Evolutionary conservation across 2,888 invertebrate genomes (phyloP).

Genomic region (Drosophila imparisetae): DNA sequence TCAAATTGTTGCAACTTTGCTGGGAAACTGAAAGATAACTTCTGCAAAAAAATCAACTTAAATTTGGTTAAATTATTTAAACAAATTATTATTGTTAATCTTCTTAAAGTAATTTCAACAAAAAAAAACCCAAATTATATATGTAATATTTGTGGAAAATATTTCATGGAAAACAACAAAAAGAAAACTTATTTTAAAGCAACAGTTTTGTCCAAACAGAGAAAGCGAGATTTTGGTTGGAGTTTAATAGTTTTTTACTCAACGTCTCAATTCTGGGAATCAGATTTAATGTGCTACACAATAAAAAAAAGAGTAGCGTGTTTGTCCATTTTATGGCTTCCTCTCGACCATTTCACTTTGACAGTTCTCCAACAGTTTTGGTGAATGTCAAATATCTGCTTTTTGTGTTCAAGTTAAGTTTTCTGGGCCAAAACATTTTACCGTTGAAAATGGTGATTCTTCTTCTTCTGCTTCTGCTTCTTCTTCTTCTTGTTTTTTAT

Average conservation of each 20-base stretch:
- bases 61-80: neutral
- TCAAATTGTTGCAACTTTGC: too few species aligned
- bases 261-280: slow-evolving; percentile 5
- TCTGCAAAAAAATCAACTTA: neutral
- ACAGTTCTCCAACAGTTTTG: neutral
- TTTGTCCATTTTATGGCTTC: slow-evolving; percentile 4
- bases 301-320: neutral
- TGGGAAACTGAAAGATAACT: neutral
- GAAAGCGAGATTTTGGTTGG: neutral
- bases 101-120: neutral
- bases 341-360: neutral
- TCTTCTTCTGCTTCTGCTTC: too few species aligned
- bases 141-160: neutral
- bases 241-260: neutral
- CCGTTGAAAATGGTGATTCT: neutral
- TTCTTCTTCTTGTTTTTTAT: neutral
- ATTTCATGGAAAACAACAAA: neutral
- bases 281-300: neutral
- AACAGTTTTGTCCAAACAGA: neutral
- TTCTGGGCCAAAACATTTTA: neutral
- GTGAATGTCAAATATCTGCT: neutral
- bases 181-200: neutral
- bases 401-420: neutral
- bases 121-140: neutral
- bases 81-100: neutral